These are phyloP conservation scores for Syrrhaptes paradoxus DNA, from an alignment of 2,113 vertebrate genomes.

Conservation along the genomic window DNA sequence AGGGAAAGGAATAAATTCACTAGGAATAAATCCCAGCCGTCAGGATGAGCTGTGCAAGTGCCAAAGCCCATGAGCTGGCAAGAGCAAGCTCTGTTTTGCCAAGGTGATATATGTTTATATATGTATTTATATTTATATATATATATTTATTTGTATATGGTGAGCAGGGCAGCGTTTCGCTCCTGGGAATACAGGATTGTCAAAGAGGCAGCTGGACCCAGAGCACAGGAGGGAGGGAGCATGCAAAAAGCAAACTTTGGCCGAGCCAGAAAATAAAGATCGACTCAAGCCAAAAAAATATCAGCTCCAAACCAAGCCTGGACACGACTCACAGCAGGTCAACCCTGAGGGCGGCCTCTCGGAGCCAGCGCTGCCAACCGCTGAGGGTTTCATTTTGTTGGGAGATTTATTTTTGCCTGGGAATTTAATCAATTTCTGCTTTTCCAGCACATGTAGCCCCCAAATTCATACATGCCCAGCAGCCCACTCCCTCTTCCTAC, in stretches of 20 bases:
- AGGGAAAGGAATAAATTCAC: neutral
- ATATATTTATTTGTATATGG: neutral
- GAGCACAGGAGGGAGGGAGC: neutral
- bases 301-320: fast-evolving
- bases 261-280: neutral
- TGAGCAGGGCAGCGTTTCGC: neutral
- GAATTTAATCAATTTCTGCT: neutral
- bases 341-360: neutral
- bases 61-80: neutral
- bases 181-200: fast-evolving
- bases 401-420: neutral
- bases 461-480: fast-evolving
- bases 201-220: fast-evolving
- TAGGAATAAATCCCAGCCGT: neutral
- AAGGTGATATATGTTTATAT: neutral
- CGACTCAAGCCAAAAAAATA: neutral
- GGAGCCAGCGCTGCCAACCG: fast-evolving
- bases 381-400: fast-evolving
- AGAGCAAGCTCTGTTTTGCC: neutral
- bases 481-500: neutral
- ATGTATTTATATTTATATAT: neutral
- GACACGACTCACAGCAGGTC: neutral
- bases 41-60: fast-evolving
- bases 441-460: neutral
- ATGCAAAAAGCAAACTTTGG: neutral